Conservation (phyloP, 2,113 vertebrate species). For the Ramphastos sulfuratus region DNA sequence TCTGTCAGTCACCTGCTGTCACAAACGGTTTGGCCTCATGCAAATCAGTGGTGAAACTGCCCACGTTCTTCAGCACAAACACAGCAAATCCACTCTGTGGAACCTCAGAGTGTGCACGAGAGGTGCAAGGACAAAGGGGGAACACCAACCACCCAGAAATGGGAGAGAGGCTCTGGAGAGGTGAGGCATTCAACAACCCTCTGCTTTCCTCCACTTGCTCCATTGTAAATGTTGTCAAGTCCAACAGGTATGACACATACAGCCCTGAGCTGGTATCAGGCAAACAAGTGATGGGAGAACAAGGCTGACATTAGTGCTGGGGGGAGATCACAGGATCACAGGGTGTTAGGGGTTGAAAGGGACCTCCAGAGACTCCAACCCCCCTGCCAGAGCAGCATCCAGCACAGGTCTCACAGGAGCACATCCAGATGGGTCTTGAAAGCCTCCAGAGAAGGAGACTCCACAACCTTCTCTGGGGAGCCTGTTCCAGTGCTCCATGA, state of each 20-base stretch:
- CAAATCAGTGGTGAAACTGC: not conserved
- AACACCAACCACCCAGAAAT: rapidly evolving
- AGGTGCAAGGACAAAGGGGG: rapidly evolving
- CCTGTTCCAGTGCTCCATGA: not conserved
- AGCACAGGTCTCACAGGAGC: no score
- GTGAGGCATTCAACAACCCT: not conserved
- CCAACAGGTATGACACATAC: not conserved
- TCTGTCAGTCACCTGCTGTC: not conserved
- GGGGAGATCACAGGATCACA: no score
- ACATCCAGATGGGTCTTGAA: no score
- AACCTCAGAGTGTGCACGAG: not conserved
- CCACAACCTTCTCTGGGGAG: no score
- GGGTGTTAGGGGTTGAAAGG: no score
- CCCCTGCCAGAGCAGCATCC: no score
- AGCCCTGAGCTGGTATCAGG: not conserved
- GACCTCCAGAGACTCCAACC: no score
- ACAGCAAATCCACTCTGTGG: not conserved
- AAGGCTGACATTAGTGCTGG: not conserved
- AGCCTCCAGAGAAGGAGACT: no score
- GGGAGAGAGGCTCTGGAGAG: not conserved
- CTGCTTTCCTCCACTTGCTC: not conserved
- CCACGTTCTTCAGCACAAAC: not conserved
- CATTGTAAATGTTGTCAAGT: not conserved
- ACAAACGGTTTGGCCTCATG: not conserved
- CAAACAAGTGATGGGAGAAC: not conserved